These are phyloP conservation scores for Clarias gariepinus DNA, from an alignment of 2,113 vertebrate species.

Conservation along the genomic window DNA sequence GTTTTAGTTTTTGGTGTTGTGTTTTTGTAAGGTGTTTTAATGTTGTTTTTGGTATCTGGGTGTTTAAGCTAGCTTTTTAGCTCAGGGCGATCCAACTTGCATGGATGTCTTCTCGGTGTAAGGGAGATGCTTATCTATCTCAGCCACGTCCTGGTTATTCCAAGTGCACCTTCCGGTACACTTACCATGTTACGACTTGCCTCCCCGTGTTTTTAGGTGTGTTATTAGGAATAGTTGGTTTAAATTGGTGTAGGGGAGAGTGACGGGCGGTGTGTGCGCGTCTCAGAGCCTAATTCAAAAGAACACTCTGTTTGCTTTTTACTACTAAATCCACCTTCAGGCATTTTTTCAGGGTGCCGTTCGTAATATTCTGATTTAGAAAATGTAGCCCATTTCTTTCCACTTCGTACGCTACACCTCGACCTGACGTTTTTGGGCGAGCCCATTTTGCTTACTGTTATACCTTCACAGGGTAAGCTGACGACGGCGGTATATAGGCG, in stretches of 20 bases:
- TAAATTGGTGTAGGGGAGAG: slow-evolving; percentile 48
- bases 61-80: slow-evolving; percentile 52
- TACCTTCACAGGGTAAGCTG: slow-evolving; percentile 60
- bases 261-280: slow-evolving; percentile 65
- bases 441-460: slow-evolving; percentile 50
- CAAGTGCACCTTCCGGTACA: slow-evolving; percentile 66
- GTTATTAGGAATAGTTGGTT: not conserved
- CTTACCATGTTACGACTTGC: slow-evolving; percentile 68
- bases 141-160: slow-evolving; percentile 55
- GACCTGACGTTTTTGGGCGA: slow-evolving; percentile 57
- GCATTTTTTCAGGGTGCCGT: slow-evolving; percentile 40
- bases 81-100: slow-evolving; percentile 57
- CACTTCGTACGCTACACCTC: slow-evolving; percentile 60
- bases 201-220: slow-evolving; percentile 33
- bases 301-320: slow-evolving; percentile 53
- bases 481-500: slow-evolving; percentile 64
- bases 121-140: slow-evolving; percentile 56
- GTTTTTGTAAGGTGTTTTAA: not conserved
- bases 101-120: slow-evolving; percentile 59
- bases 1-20: slow-evolving; percentile 38
- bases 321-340: slow-evolving; percentile 66
- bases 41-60: not conserved
- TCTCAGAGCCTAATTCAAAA: slow-evolving; percentile 59
- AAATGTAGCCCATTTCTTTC: slow-evolving; percentile 64
- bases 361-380: slow-evolving; percentile 39